A percentile compares a stretch with the other conserved stretches of the same genome.
These are phyloP conservation scores for Calephelis perditalis DNA, from an alignment of 2,888 invertebrate species.

Conservation along the genomic window DNA sequence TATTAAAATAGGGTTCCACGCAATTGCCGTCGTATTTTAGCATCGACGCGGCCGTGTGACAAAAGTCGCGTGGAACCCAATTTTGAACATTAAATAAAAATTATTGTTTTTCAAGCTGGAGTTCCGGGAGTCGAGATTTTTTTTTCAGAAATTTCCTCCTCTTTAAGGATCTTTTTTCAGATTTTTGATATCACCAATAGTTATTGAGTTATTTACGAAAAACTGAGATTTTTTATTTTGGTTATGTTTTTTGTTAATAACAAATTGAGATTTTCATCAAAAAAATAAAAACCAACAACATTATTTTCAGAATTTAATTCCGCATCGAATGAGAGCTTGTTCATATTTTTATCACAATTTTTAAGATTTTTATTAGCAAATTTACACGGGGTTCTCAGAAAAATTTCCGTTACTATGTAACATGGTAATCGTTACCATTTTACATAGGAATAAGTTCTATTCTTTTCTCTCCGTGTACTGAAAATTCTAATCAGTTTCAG, in stretches of 20 bases:
- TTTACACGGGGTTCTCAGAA: background rate
- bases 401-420: background rate
- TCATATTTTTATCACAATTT: conserved; percentile 1
- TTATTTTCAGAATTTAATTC: background rate
- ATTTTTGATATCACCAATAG: background rate
- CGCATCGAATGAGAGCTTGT: background rate
- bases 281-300: background rate
- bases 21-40: too few relatives aligned
- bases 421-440: background rate
- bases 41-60: too few relatives aligned
- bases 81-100: background rate
- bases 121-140: background rate
- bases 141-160: background rate
- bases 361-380: background rate
- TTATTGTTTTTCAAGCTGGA: background rate
- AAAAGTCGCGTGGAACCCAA: background rate
- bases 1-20: too few relatives aligned
- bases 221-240: background rate
- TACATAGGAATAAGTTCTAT: background rate
- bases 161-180: background rate
- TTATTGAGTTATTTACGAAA: background rate
- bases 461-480: background rate
- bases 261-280: background rate
- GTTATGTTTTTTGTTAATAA: background rate
- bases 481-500: too few relatives aligned